These are phyloP conservation scores for Drosophila nigromelanica DNA, from an alignment of 1,140 invertebrate species.

Conservation along the genomic window DNA sequence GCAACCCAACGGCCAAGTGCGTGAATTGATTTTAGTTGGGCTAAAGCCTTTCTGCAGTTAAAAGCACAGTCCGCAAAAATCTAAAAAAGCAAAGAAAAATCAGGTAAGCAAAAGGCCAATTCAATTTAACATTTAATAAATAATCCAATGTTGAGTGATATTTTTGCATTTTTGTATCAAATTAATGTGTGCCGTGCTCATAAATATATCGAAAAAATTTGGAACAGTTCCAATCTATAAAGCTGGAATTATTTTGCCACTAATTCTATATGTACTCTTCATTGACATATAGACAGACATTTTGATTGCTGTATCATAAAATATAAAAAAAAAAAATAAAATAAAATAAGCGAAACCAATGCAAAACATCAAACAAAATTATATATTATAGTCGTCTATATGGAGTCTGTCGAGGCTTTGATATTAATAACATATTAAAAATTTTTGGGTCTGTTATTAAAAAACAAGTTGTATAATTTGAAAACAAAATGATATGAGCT, in stretches of 20 bases:
- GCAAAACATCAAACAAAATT: constrained; percentile 49
- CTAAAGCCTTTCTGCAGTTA: constrained; percentile 76
- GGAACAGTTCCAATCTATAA: constrained; percentile 76
- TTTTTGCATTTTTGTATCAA: constrained; percentile 43
- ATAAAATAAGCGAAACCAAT: constrained; percentile 6
- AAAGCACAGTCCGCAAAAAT: constrained; percentile 62
- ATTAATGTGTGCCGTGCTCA: constrained; percentile 66
- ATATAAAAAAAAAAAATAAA: constrained; percentile 3
- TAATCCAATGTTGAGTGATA: constrained; percentile 16
- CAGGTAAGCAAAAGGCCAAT: constrained; percentile 14
- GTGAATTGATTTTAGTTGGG: constrained; percentile 72
- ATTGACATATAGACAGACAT: constrained; percentile 27
- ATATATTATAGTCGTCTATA: constrained; percentile 11
- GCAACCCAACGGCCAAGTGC: constrained; percentile 44
- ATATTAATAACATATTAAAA: constrained; percentile 50
- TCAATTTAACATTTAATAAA: not conserved
- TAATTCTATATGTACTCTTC: constrained; percentile 23
- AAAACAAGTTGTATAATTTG: constrained; percentile 62
- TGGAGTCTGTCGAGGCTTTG: constrained; percentile 11
- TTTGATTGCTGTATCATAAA: constrained; percentile 51
- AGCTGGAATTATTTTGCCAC: constrained; percentile 67
- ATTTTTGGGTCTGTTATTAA: constrained; percentile 28
- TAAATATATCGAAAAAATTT: constrained; percentile 61
- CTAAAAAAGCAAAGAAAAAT: constrained; percentile 30
- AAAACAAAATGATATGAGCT: constrained; percentile 73